Percentiles rank a stretch among this genome's conserved stretches.
Evolutionary conservation across 1,140 invertebrate genomes (phyloP).

Genomic region (Globodera ellingtonae): DNA sequence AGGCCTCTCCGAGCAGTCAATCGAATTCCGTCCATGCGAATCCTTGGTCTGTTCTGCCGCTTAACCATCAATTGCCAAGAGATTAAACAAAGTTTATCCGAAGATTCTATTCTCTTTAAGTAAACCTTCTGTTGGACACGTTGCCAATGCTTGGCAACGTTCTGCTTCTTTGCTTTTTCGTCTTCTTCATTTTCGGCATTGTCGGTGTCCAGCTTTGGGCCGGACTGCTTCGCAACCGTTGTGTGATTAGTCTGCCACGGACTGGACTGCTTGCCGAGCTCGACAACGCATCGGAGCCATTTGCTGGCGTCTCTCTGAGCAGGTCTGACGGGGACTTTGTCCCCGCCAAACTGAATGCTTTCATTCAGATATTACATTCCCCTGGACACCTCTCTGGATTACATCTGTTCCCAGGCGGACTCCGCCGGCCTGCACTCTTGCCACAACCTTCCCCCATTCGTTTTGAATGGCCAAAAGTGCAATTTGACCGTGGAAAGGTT

Average conservation of each 20-base stretch:
- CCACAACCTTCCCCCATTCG: slow-evolving; percentile 79
- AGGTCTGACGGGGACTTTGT: slow-evolving; percentile 35
- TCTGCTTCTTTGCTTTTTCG: slow-evolving; percentile 96
- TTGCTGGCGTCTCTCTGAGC: slow-evolving; percentile 57
- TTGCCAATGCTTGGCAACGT: slow-evolving; percentile 97
- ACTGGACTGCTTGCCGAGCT: slow-evolving; percentile 43
- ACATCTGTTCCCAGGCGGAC: slow-evolving; percentile 90
- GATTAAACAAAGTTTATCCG: too few relatives aligned
- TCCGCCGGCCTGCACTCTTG: slow-evolving; percentile 94
- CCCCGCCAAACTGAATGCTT: neutral
- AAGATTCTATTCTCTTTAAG: slow-evolving; percentile 37
- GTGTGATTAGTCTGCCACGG: slow-evolving; percentile 61
- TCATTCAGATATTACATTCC: slow-evolving; percentile 67
- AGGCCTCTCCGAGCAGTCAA: slow-evolving; percentile 95
- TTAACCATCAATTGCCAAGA: too few relatives aligned
- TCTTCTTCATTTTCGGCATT: slow-evolving; percentile 99
- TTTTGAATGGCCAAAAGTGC: slow-evolving; percentile 73
- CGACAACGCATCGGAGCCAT: slow-evolving; percentile 46
- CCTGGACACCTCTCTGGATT: slow-evolving; percentile 82
- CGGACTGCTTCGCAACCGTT: slow-evolving; percentile 74
- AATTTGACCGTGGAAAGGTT: slow-evolving; percentile 62
- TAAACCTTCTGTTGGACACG: slow-evolving; percentile 85
- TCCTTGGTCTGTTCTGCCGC: slow-evolving; percentile 40
- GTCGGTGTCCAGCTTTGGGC: slow-evolving; percentile 99
- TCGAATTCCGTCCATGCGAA: slow-evolving; percentile 94